phyloP scores from a whole-genome alignment of 1,140 invertebrate genomes.

The Batillaria attramentaria region DNA sequence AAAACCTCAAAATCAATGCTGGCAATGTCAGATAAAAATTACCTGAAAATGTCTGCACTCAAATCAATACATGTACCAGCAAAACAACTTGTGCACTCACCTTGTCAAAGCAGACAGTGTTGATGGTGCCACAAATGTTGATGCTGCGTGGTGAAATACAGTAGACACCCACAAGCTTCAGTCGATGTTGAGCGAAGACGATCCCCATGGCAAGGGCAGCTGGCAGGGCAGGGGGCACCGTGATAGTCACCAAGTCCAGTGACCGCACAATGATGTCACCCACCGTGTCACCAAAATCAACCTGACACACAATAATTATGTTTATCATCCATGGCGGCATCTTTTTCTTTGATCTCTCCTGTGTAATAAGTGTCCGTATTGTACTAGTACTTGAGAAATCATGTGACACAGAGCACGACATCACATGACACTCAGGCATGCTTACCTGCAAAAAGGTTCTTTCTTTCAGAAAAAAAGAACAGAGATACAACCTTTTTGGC shows the following conservation, averaged over 20 bases:
- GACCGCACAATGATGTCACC: constrained; percentile 81
- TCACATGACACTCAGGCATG: no score
- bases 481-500: no score
- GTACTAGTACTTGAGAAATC: no score
- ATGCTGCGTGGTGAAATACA: constrained; percentile 93
- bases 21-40: neutral
- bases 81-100: no score
- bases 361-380: no score
- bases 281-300: constrained; percentile 73
- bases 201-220: constrained; percentile 96
- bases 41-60: neutral
- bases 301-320: no score
- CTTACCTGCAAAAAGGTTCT: no score
- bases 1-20: no score
- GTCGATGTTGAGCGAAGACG: constrained; percentile 84
- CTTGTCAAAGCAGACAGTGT: constrained; percentile 97
- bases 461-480: no score
- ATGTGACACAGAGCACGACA: no score
- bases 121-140: constrained; percentile 92
- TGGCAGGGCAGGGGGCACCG: constrained; percentile 93
- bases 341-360: no score
- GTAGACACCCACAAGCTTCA: constrained; percentile 86
- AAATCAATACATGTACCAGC: neutral
- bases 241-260: constrained; percentile 94
- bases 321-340: no score